Evolutionary conservation across 2,797 vertebrate genomes (phyloP).

Genomic region (Myripristis murdjan): DNA sequence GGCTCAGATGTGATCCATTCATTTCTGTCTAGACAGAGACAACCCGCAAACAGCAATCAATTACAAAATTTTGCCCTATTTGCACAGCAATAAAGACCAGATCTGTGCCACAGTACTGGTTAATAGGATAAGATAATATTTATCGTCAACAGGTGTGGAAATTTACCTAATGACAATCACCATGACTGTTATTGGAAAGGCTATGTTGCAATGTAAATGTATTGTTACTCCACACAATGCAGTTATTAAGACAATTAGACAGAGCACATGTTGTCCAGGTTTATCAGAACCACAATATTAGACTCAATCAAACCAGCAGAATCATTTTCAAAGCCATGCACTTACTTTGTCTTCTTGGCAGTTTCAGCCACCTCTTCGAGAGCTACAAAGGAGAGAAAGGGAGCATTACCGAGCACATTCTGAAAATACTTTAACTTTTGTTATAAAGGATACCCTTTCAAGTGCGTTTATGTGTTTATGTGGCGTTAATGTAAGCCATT

Average conservation of each 20-base stretch:
- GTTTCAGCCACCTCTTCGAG: conserved; percentile 62
- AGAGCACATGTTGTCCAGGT: background rate
- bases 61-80: background rate
- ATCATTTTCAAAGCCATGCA: conserved; percentile 29
- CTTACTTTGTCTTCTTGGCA: conserved; percentile 80
- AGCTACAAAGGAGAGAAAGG: conserved; percentile 40
- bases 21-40: conserved; percentile 46
- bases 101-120: conserved; percentile 28
- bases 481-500: background rate
- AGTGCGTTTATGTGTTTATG: background rate
- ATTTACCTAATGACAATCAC: too few relatives aligned
- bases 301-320: background rate
- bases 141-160: too few relatives aligned
- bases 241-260: background rate
- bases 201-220: background rate
- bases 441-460: background rate
- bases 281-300: background rate
- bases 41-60: conserved; percentile 25
- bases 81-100: background rate
- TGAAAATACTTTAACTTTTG: background rate
- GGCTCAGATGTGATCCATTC: conserved; percentile 39
- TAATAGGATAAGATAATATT: background rate
- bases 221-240: conserved; percentile 13
- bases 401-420: background rate
- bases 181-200: background rate